Evolutionary conservation across 2,888 invertebrate species (phyloP), one percentile per base, ranked within the genome.

Genomic region (Cyclophora punctaria): DNA sequence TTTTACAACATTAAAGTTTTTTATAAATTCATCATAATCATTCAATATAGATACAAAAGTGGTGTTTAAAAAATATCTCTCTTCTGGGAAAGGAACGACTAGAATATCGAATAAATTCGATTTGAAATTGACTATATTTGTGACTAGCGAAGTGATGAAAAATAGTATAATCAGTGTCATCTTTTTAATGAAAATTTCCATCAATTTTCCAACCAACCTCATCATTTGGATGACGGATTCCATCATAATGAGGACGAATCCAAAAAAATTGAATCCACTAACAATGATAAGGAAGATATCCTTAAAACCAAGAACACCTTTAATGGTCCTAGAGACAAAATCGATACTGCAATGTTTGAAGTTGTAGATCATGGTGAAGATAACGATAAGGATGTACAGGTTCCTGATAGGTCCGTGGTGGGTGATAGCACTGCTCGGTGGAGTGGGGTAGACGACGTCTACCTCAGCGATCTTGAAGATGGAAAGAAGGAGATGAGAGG

Each of bases 391-490:
- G 53, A 80, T 62, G 56, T 83, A 83, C 53, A 83, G 60, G 55
- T 66, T 64, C 53, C 64, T 66, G 53, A 67, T 57, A 6, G 87
- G 84, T 51, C 62, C 68, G 59, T 78, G 73, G 55, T 67, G 59
- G 45, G 71, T 66, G 48, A 75, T 78, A 46, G 83, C 81, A 44
- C 91, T 91, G 72, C 90, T 91, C 3, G 91, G 89, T 40, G 93
- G 92, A 0, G 86, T 71, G 34, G 95, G 94, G 81, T 95, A 93
- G 60, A 95, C 93, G 48, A 96, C 94, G 81, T 96, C 96, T 49
- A 96, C 96, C 89, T 96, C 96, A 49, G 96, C 96, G 90, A 96
- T 95, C 89, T 96, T 96, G 89, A 96, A 95, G 79, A 96, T 96
- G 64, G 96, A 96, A 52, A 96, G 90, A 41, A 96, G 90, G 55